Conservation (phyloP, 1,140 invertebrate species). For the Achatina immaculata region DNA sequence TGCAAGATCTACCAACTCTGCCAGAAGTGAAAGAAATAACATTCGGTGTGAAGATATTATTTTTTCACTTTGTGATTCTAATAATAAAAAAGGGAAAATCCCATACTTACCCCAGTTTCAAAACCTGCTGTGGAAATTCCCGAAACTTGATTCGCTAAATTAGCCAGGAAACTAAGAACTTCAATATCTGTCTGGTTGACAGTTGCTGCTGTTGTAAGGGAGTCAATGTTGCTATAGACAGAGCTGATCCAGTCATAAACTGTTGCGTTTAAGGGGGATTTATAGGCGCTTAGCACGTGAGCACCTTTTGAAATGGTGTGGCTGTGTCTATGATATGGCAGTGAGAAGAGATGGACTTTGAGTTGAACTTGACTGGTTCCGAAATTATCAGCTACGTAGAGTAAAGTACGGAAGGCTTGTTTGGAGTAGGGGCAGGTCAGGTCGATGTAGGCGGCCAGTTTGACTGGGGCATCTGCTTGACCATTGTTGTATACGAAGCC, state of each 20-base stretch:
- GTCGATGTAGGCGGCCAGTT: conserved; percentile 46
- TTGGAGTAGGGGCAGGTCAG: conserved; percentile 47
- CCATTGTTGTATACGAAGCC: conserved; percentile 45
- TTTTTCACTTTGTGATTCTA: no score
- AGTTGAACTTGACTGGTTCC: conserved; percentile 35
- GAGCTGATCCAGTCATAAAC: conserved; percentile 37
- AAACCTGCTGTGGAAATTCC: not conserved
- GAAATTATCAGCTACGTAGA: conserved; percentile 45
- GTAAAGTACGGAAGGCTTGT: conserved; percentile 36
- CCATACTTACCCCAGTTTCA: not conserved
- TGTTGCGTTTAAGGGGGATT: not conserved
- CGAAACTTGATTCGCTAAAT: not conserved
- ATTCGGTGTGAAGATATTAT: no score
- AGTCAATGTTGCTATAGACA: conserved; percentile 44
- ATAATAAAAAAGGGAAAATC: no score
- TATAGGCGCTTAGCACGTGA: not conserved
- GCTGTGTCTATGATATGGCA: conserved; percentile 52
- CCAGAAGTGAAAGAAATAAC: no score
- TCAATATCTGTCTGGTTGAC: conserved; percentile 28
- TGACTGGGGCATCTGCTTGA: conserved; percentile 29
- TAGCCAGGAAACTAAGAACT: conserved; percentile 24
- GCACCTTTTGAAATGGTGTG: conserved; percentile 48
- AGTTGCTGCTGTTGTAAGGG: conserved; percentile 43
- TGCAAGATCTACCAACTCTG: no score
- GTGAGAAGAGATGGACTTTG: conserved; percentile 43